Evolutionary conservation across 2,888 invertebrate species (phyloP).

Genomic region (Phymatocera aterrima): DNA sequence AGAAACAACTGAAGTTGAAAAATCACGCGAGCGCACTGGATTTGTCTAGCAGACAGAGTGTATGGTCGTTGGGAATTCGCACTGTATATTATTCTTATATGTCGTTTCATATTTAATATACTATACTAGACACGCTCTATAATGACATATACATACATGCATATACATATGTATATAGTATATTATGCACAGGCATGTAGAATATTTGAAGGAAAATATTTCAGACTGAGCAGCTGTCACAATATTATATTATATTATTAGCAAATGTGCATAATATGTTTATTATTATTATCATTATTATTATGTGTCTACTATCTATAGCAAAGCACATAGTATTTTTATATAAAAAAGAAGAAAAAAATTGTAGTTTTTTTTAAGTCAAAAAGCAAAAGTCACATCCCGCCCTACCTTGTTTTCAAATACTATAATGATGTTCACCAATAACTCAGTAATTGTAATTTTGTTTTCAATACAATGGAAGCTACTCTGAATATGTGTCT

Average conservation of each 20-base stretch:
- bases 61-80: too few relatives aligned
- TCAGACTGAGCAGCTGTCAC: constrained; percentile 61
- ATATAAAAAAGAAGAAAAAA: constrained; percentile 43
- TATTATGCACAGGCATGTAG: constrained; percentile 12
- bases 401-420: background rate
- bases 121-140: constrained; percentile 5
- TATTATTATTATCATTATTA: constrained; percentile 62
- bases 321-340: constrained; percentile 65
- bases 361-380: constrained; percentile 47
- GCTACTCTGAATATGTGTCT: too few relatives aligned
- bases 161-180: background rate
- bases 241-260: too few relatives aligned
- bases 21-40: too few relatives aligned
- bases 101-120: constrained; percentile 32
- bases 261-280: constrained; percentile 47
- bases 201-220: constrained; percentile 46
- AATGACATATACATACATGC: too few relatives aligned
- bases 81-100: constrained; percentile 25
- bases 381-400: constrained; percentile 11
- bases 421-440: too few relatives aligned
- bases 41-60: too few relatives aligned
- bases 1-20: too few relatives aligned
- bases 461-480: too few relatives aligned
- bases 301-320: constrained; percentile 60
- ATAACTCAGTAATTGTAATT: too few relatives aligned